A percentile compares a stretch with the other conserved stretches of the same genome.
Conservation (phyloP, 1,140 invertebrate genomes). For the Drosophila oshimai region DNA sequence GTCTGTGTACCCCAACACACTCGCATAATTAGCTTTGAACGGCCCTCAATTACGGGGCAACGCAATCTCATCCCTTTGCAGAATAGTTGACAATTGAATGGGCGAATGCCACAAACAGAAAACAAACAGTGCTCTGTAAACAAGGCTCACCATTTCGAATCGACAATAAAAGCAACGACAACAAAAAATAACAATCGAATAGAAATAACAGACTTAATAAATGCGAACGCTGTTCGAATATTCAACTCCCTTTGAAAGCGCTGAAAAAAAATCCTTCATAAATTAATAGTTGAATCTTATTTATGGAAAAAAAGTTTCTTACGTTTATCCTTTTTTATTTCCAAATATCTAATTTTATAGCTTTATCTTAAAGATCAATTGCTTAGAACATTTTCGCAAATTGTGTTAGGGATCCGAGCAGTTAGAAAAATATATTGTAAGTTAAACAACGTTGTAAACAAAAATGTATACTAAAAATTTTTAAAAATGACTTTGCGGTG, state of each 20-base stretch:
- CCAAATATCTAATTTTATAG: too few species aligned
- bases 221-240: background rate
- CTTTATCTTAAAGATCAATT: too few species aligned
- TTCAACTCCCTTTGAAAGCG: background rate
- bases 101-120: slow-evolving; percentile 2
- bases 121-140: slow-evolving; percentile 22
- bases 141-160: slow-evolving; percentile 1
- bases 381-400: too few species aligned
- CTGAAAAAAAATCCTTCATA: background rate
- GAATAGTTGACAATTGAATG: slow-evolving; percentile 14
- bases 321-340: too few species aligned
- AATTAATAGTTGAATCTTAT: too few species aligned
- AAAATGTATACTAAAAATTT: too few species aligned
- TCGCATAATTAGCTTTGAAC: slow-evolving; percentile 58
- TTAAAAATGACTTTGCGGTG: too few species aligned
- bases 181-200: slow-evolving; percentile 20
- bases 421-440: too few species aligned
- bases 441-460: too few species aligned
- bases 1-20: slow-evolving; percentile 6
- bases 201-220: slow-evolving; percentile 4
- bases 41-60: slow-evolving; percentile 26
- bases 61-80: background rate
- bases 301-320: too few species aligned
- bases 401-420: too few species aligned
- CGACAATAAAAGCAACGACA: background rate